phyloP scores from a whole-genome alignment of 2,888 invertebrate genomes.

The Drosophila neotestacea region DNA sequence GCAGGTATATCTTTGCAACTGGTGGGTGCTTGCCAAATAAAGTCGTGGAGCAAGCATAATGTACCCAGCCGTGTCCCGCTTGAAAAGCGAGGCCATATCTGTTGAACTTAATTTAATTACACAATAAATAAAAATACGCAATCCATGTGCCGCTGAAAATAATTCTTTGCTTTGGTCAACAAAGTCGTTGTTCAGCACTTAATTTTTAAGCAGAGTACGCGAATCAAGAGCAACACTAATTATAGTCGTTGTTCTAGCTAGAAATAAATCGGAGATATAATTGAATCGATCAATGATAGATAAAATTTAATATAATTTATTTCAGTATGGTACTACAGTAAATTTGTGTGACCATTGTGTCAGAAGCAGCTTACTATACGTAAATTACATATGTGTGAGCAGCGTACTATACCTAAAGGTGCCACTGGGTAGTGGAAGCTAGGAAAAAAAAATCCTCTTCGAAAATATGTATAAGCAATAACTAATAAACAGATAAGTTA shows the following conservation, averaged over 20 bases:
- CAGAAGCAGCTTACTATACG: background rate
- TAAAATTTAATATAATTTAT: background rate
- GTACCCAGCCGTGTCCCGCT: slow-evolving; percentile 31
- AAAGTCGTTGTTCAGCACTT: slow-evolving; percentile 29
- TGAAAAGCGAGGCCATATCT: slow-evolving; percentile 36
- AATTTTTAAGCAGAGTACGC: background rate
- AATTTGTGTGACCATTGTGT: too few species aligned
- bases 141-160: slow-evolving; percentile 41
- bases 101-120: slow-evolving; percentile 1
- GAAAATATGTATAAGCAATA: slow-evolving; percentile 28
- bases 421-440: slow-evolving; percentile 10
- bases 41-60: slow-evolving; percentile 27
- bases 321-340: too few species aligned
- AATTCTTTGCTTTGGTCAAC: slow-evolving; percentile 16
- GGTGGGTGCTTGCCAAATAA: slow-evolving; percentile 35
- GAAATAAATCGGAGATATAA: too few species aligned
- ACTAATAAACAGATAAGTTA: slow-evolving; percentile 29
- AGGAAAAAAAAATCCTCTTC: slow-evolving; percentile 2
- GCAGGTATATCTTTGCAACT: slow-evolving; percentile 64
- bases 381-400: background rate
- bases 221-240: background rate
- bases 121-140: slow-evolving; percentile 36
- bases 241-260: too few species aligned
- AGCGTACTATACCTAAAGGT: slow-evolving; percentile 19
- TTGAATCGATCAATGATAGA: too few species aligned